These are phyloP conservation scores for Aselliscus stoliczkanus DNA, from an alignment of 2,797 vertebrate species.

Conservation along the genomic window DNA sequence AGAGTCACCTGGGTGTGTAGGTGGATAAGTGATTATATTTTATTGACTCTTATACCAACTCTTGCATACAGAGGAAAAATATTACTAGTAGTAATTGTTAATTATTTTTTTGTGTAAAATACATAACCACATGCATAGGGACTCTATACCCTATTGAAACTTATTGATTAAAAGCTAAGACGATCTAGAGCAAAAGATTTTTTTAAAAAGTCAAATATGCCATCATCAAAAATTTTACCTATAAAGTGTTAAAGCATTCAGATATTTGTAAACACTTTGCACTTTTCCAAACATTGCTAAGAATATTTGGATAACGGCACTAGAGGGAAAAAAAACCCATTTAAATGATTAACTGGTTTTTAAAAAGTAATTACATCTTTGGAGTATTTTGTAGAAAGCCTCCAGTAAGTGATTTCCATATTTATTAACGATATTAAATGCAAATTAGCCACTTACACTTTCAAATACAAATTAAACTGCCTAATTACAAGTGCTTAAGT, in stretches of 20 bases:
- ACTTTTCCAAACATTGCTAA: not conserved
- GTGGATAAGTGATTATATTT: not conserved
- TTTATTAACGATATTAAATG: not conserved
- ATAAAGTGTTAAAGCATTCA: not conserved
- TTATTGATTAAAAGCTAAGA: not conserved
- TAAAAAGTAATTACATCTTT: not conserved
- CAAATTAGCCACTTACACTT: not conserved
- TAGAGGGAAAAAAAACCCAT: not conserved
- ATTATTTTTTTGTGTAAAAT: not conserved
- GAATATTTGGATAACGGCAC: not conserved
- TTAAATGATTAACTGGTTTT: not conserved
- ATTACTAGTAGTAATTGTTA: not conserved
- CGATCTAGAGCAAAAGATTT: not conserved
- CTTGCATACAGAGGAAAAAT: not conserved
- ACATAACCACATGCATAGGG: not conserved
- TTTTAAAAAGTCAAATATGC: not conserved
- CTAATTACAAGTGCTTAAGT: not conserved
- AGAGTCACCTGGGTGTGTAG: not conserved
- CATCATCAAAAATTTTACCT: not conserved
- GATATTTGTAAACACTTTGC: not conserved
- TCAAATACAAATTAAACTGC: not conserved
- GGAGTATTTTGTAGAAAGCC: not conserved
- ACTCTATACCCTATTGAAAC: not conserved
- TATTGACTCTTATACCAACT: not conserved
- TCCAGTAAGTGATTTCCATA: not conserved